Evolutionary conservation across 2,797 vertebrate species (phyloP), one percentile per base, ranked within the genome.

Genomic region (Hipposideros larvatus): DNA sequence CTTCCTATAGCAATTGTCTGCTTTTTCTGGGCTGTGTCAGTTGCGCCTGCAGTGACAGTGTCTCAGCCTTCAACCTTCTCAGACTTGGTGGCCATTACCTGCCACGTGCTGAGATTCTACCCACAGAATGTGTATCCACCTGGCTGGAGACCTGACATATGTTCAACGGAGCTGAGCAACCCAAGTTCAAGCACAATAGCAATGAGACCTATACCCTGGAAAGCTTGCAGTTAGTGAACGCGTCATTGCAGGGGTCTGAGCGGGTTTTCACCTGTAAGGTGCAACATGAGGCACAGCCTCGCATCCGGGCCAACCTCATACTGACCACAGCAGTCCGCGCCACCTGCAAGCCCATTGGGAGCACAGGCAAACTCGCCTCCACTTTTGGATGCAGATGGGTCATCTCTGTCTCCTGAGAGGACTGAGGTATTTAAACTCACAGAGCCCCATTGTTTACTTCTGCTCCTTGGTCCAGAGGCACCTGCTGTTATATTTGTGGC

Each of bases 31-130:
- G 1, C 46, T 90, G 51, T 84, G 26, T 66, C 89, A n/a, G n/a
- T n/a, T n/a, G 7, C 88, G 46, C 78, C 95, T 43, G 13, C 16
- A n/a, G 94, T 95, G 68, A 96, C 73, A 73, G 0, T 96, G 57
- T 92, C 26, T 34, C 82, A 86, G 22, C 78, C 94, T 88, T 65
- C 90, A 16, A 7, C 19, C 10, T 46, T 15, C 63, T 74, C 24
- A 6, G 46, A 46, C 8, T 8, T 73, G 77, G 85, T 96, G 85
- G 24, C 24, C 8, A 31, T 92, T 34, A 95, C 59, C 51, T 96
- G 94, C 57, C 86, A 46, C 0, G 74, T 96, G 65, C 82, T 43
- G 43, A 96, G 85, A 92, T 91, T 91, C 78, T 92, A 89, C 34
- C 34, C 94, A 8, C 48, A 75, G 37, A 57, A 18, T 5, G 21